Base-by-base conservation (phyloP, 2,888 invertebrate genomes). In the Drosophila nigritarsus region DNA sequence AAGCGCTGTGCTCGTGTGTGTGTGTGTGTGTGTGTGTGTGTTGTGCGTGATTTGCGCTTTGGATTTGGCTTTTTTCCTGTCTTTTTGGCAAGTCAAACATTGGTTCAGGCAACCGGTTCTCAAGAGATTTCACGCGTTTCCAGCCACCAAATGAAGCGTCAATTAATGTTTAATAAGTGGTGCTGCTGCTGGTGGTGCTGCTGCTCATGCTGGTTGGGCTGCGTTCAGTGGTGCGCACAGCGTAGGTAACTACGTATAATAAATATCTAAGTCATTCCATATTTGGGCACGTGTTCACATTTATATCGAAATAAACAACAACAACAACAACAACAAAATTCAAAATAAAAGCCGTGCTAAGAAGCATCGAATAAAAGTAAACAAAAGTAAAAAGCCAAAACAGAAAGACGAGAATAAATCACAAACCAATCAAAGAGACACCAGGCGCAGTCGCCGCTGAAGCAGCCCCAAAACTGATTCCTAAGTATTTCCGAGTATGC, bases 121-220 rank as follows among this genome's bases (percentile, higher is more conserved):
- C 89, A 86, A 86, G 89, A 86, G 90, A 86, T 88, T 86, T 86
- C 89, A 86, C 86, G 90, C 83, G 90, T 83, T 65, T 65, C 64
- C 79, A 65, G 32, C 75, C 24, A 55, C 38, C 82, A 78, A 71
- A 70, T 82, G 86, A 85, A 78, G 80, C 85, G 87, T 87, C 90
- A 90, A 90, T 90, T 86, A 90, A 83, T 67, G 75, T 78, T 80
- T 83, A 88, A 88, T 82, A 64, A 82, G 73, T 70, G 75, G n/a
- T 66, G 53, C 13, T 32, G 48, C 34, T 69, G 51, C 42, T 42
- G 40, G 15, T 24, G 32, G 9, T 30, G 50, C 18, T 34, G 38
- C 29, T 73, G 55, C 42, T 34, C 40, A 13, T 42, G 6, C 7
- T 45, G 55, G 34, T 24, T n/a, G 36, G 15, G n/a, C 29, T 29